These are phyloP conservation scores for Zapus hudsonius DNA, from an alignment of 2,113 vertebrate species.

Conservation along the genomic window DNA sequence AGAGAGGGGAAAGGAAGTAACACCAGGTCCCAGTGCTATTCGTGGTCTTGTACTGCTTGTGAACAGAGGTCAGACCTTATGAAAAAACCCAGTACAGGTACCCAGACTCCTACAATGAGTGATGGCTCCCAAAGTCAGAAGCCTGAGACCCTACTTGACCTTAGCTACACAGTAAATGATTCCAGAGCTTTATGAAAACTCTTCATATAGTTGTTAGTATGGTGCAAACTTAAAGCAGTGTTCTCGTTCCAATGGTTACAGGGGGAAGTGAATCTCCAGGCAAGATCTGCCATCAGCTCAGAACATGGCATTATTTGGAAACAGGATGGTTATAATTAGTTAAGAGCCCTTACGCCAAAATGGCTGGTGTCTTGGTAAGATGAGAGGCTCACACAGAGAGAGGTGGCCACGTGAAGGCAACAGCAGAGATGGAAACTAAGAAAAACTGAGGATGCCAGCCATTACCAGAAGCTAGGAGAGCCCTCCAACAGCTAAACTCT, in stretches of 20 bases:
- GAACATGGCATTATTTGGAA: background rate
- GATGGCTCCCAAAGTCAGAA: background rate
- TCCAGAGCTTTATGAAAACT: background rate
- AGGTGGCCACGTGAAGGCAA: fast-evolving
- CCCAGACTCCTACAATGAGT: background rate
- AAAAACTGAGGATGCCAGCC: background rate
- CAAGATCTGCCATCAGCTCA: background rate
- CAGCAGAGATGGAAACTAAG: background rate
- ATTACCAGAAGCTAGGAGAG: background rate
- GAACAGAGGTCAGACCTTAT: background rate
- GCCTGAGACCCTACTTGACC: background rate
- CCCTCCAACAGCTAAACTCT: fast-evolving
- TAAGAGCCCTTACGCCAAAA: background rate
- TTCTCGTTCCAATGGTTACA: background rate
- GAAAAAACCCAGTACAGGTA: background rate
- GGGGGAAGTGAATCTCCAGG: background rate
- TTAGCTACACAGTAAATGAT: background rate
- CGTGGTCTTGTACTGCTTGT: background rate
- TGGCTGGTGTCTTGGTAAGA: background rate
- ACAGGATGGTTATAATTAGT: background rate
- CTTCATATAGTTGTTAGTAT: background rate
- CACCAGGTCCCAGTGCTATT: background rate
- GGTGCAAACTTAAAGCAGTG: background rate
- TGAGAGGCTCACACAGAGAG: background rate
- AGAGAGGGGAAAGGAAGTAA: too few relatives aligned